A percentile compares a stretch with the other conserved stretches of the same genome.
phyloP scores from a whole-genome alignment of 2,888 invertebrate genomes.

The Athripsodes cinereus region DNA sequence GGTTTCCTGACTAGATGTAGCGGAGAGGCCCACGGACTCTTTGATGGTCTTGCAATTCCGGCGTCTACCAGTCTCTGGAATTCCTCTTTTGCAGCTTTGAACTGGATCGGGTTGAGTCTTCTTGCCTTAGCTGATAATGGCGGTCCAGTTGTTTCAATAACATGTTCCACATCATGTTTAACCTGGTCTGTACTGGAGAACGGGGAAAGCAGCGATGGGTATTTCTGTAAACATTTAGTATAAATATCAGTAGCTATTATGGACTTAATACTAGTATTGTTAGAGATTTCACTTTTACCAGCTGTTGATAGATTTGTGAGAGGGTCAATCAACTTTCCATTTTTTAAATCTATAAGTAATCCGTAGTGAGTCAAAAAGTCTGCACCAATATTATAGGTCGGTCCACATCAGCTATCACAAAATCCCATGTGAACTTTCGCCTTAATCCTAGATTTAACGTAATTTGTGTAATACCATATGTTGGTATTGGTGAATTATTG shows the following conservation, averaged over 20 bases:
- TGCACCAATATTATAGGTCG: background rate
- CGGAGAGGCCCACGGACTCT: background rate
- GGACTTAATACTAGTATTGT: background rate
- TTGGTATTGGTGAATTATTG: background rate
- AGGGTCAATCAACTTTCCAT: background rate
- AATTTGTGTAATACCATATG: background rate
- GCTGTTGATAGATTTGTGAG: background rate
- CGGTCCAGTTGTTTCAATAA: background rate
- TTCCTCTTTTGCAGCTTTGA: background rate
- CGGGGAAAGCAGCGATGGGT: background rate
- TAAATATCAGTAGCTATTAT: background rate
- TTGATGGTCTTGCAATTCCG: background rate
- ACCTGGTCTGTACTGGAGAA: background rate
- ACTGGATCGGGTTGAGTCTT: background rate
- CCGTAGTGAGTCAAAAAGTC: background rate
- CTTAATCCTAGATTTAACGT: background rate
- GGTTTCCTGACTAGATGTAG: background rate
- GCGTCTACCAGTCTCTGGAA: background rate
- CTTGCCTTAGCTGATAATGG: background rate
- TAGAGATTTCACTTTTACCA: background rate
- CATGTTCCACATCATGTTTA: background rate
- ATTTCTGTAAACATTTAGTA: background rate
- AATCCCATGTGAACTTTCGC: slow-evolving; percentile 3
- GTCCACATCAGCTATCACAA: background rate
- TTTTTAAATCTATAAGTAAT: background rate